These are phyloP conservation scores for Columba janthina DNA, from an alignment of 2,113 vertebrate species.

Conservation along the genomic window DNA sequence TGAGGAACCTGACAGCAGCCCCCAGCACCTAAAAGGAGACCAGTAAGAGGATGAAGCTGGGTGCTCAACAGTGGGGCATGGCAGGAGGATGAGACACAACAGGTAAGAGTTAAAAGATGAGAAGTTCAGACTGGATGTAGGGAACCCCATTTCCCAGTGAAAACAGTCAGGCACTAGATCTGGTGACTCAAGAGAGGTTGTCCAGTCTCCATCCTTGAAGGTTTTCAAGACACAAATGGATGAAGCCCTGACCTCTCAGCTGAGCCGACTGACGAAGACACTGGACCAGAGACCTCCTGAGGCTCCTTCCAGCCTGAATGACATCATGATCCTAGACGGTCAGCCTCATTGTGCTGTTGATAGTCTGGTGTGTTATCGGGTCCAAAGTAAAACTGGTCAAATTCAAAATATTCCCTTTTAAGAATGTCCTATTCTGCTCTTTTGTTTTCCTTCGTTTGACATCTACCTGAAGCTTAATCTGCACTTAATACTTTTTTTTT, in stretches of 20 bases:
- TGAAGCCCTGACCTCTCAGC: neutral
- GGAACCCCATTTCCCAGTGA: neutral
- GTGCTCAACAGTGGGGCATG: neutral
- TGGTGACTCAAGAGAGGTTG: neutral
- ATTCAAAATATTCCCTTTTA: slow-evolving; percentile 11
- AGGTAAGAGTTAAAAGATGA: neutral
- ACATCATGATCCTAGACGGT: neutral
- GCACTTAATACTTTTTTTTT: slow-evolving; percentile 36
- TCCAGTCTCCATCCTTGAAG: neutral
- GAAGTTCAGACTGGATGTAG: neutral
- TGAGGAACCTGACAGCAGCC: neutral
- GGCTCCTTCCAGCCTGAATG: neutral
- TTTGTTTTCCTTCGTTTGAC: slow-evolving; percentile 18
- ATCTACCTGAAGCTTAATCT: slow-evolving; percentile 3
- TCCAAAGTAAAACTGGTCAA: neutral
- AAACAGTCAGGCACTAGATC: neutral
- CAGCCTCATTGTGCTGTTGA: neutral
- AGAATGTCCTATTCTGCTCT: neutral
- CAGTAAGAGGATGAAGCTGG: neutral
- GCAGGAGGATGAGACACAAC: neutral
- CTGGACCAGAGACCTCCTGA: neutral
- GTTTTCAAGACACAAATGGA: neutral
- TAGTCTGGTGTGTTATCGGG: neutral
- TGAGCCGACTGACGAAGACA: neutral
- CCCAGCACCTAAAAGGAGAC: neutral